These are phyloP conservation scores for Kryptolebias marmoratus DNA, from an alignment of 2,113 vertebrate genomes.

Conservation along the genomic window DNA sequence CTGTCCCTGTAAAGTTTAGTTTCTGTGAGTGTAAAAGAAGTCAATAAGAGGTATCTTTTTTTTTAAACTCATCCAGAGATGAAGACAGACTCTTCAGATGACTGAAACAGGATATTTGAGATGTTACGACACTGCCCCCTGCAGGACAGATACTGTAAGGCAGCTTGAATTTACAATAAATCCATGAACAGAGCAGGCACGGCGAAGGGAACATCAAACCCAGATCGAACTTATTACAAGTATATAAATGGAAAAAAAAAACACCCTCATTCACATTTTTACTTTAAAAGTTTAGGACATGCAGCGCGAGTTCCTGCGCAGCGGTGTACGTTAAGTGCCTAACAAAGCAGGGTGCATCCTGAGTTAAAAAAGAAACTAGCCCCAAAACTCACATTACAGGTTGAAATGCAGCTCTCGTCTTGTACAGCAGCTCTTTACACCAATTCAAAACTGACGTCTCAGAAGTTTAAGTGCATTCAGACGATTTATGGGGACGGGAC, in stretches of 20 bases:
- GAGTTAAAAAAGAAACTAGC: constrained; percentile 32
- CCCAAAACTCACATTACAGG: not conserved
- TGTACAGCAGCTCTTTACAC: constrained; percentile 24
- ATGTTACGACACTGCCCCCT: constrained; percentile 55
- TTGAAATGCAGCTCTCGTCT: constrained; percentile 27
- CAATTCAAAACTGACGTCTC: constrained; percentile 5
- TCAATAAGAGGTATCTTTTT: not conserved
- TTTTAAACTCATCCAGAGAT: not conserved
- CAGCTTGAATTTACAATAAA: constrained; percentile 28
- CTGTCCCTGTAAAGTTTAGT: constrained; percentile 23
- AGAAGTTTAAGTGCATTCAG: constrained; percentile 20
- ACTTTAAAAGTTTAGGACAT: not conserved
- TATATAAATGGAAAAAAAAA: not conserved
- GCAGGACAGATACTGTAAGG: constrained; percentile 53
- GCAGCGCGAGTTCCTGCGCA: not conserved
- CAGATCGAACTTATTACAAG: not conserved
- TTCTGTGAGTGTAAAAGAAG: constrained; percentile 28
- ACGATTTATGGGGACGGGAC: not conserved
- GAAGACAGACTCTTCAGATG: not conserved
- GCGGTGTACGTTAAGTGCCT: constrained; percentile 54
- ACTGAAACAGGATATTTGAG: not conserved
- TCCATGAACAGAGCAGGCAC: constrained; percentile 30
- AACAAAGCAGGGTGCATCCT: constrained; percentile 21
- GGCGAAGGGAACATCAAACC: constrained; percentile 1
- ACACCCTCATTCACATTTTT: not conserved